These are phyloP conservation scores for Trichogramma evanescens DNA, from an alignment of 2,888 invertebrate genomes.

Conservation along the genomic window DNA sequence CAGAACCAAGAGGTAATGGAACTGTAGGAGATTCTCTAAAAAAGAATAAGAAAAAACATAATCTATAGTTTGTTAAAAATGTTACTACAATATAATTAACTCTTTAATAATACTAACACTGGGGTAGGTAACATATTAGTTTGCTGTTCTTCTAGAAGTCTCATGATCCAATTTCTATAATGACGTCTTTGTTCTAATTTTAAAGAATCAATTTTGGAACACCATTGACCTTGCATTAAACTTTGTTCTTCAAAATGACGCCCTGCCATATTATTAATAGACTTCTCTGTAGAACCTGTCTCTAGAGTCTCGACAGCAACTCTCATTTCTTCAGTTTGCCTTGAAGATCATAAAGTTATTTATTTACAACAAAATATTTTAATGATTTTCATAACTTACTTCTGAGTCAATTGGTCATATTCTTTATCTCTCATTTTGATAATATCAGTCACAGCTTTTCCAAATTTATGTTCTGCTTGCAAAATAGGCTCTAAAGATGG, in stretches of 20 bases:
- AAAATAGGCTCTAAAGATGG: slow-evolving; percentile 81
- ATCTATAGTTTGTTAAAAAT: neutral
- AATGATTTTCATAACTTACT: slow-evolving; percentile 40
- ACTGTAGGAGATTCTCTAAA: slow-evolving; percentile 49
- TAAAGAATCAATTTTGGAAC: slow-evolving; percentile 76
- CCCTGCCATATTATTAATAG: slow-evolving; percentile 78
- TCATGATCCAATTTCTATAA: slow-evolving; percentile 85
- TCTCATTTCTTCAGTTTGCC: slow-evolving; percentile 86
- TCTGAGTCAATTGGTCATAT: slow-evolving; percentile 61
- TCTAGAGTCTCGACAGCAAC: slow-evolving; percentile 73
- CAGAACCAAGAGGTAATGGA: slow-evolving; percentile 39
- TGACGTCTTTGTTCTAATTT: slow-evolving; percentile 78
- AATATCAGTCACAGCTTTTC: slow-evolving; percentile 69
- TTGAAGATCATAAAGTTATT: slow-evolving; percentile 36
- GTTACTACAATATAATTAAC: neutral
- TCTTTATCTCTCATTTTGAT: slow-evolving; percentile 67
- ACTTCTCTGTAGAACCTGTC: slow-evolving; percentile 68
- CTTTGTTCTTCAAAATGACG: slow-evolving; percentile 78
- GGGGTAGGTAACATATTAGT: slow-evolving; percentile 53
- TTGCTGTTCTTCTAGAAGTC: slow-evolving; percentile 66
- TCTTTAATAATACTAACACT: slow-evolving; percentile 40
- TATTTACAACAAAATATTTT: neutral
- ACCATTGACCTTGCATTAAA: slow-evolving; percentile 77
- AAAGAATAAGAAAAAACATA: slow-evolving; percentile 1
- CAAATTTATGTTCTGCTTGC: slow-evolving; percentile 80